Conservation (phyloP, 2,113 vertebrate genomes). For the Apodemus sylvaticus region DNA sequence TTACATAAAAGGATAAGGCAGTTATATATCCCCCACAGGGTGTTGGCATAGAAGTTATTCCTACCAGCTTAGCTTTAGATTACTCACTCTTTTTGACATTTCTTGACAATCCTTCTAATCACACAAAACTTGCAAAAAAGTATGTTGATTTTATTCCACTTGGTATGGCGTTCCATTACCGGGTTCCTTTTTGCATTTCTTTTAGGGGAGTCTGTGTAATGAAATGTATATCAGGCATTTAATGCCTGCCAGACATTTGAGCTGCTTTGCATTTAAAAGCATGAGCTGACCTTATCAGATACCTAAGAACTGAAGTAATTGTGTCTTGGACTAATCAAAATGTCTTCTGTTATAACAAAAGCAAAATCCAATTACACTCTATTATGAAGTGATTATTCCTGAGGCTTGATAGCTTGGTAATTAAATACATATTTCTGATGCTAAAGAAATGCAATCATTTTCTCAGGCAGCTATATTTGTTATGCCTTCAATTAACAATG, state of each 20-base stretch:
- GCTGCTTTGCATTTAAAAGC: slow-evolving; percentile 72
- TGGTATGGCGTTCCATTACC: slow-evolving; percentile 8
- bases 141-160: slow-evolving; percentile 51
- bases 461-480: slow-evolving; percentile 54
- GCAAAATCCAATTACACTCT: slow-evolving; percentile 66
- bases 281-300: slow-evolving; percentile 76
- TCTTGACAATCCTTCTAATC: slow-evolving; percentile 51
- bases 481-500: neutral
- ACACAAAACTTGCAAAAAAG: slow-evolving; percentile 53
- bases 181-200: slow-evolving; percentile 59
- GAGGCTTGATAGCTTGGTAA: slow-evolving; percentile 58
- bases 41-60: slow-evolving; percentile 27
- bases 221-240: slow-evolving; percentile 54
- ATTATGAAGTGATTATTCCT: slow-evolving; percentile 71
- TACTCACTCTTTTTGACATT: slow-evolving; percentile 56
- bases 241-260: slow-evolving; percentile 61
- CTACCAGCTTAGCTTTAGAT: slow-evolving; percentile 45
- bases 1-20: slow-evolving; percentile 37
- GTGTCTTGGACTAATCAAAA: slow-evolving; percentile 75
- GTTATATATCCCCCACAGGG: neutral
- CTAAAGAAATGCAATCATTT: slow-evolving; percentile 51
- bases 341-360: slow-evolving; percentile 70
- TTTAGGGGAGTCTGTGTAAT: slow-evolving; percentile 49
- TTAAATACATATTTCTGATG: slow-evolving; percentile 53
- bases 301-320: slow-evolving; percentile 72